Percentiles rank a stretch among this genome's conserved stretches.
phyloP scores from a whole-genome alignment of 2,888 invertebrate genomes.

The Eugnorisma glareosa region DNA sequence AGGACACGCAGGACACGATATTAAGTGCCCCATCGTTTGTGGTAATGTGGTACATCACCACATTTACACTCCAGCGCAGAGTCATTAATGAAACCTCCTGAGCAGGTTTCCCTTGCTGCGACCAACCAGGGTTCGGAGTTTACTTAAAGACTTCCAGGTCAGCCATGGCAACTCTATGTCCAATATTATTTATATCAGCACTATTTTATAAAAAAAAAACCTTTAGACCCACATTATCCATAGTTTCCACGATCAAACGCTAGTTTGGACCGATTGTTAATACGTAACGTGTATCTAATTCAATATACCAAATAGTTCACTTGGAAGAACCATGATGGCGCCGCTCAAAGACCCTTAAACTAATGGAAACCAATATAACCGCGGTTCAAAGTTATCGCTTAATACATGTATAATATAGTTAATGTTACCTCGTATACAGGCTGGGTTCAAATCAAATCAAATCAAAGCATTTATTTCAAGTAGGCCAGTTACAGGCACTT shows the following conservation, averaged over 20 bases:
- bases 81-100: too few relatives aligned
- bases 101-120: too few relatives aligned
- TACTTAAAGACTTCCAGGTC: too few relatives aligned
- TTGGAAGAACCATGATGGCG: slow-evolving; percentile 49
- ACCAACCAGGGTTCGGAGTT: too few relatives aligned
- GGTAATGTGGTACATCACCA: too few relatives aligned
- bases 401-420: slow-evolving; percentile 20
- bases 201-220: not conserved
- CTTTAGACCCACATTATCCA: not conserved
- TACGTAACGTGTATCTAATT: slow-evolving; percentile 22
- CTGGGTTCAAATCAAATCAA: too few relatives aligned
- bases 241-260: slow-evolving; percentile 7
- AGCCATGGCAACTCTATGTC: too few relatives aligned
- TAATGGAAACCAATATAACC: slow-evolving; percentile 60
- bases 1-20: too few relatives aligned
- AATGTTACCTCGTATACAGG: slow-evolving; percentile 34
- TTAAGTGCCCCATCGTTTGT: too few relatives aligned
- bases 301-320: slow-evolving; percentile 51
- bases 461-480: too few relatives aligned
- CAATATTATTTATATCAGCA: not conserved
- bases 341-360: slow-evolving; percentile 57
- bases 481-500: too few relatives aligned
- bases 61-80: too few relatives aligned
- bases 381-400: slow-evolving; percentile 46
- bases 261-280: slow-evolving; percentile 9